phyloP scores from a whole-genome alignment of 2,888 invertebrate species.

The Carcina quercana region DNA sequence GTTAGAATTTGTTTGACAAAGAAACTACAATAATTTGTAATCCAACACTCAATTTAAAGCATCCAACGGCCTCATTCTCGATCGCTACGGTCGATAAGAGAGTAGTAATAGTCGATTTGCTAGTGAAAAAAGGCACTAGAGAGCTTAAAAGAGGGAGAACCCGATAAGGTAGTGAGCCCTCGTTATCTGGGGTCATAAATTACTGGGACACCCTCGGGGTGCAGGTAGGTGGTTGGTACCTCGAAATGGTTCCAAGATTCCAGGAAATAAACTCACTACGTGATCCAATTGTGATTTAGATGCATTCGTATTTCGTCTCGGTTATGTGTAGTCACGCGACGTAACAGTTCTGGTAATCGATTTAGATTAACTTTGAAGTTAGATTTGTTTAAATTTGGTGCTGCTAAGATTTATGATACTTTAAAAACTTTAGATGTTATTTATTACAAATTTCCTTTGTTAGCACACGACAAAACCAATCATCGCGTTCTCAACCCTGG shows the following conservation, averaged over 20 bases:
- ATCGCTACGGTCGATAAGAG: conserved; percentile 52
- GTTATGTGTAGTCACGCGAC: conserved; percentile 36
- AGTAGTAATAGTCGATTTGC: conserved; percentile 60
- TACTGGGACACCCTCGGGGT: conserved; percentile 60
- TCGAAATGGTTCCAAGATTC: conserved; percentile 51
- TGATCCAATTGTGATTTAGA: conserved; percentile 72
- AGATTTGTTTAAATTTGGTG: too few relatives aligned
- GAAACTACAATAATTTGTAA: background rate
- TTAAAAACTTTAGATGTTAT: too few relatives aligned
- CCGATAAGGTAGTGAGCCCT: conserved; percentile 70
- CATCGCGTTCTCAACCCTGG: too few relatives aligned
- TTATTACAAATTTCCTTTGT: too few relatives aligned
- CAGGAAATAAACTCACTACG: conserved; percentile 69
- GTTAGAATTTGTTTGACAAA: too few relatives aligned
- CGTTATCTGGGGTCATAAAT: conserved; percentile 71
- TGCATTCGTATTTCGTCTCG: conserved; percentile 55
- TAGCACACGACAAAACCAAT: too few relatives aligned
- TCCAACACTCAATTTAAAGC: conserved; percentile 13
- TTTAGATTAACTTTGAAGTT: too few relatives aligned
- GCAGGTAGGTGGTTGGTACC: conserved; percentile 54
- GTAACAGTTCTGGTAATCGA: too few relatives aligned
- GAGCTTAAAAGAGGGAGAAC: conserved; percentile 57
- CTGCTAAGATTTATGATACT: too few relatives aligned
- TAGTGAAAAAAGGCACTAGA: conserved; percentile 57
- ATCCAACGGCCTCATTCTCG: conserved; percentile 22